These are phyloP conservation scores for Sialis lutaria DNA, from an alignment of 2,888 invertebrate genomes.

Conservation along the genomic window DNA sequence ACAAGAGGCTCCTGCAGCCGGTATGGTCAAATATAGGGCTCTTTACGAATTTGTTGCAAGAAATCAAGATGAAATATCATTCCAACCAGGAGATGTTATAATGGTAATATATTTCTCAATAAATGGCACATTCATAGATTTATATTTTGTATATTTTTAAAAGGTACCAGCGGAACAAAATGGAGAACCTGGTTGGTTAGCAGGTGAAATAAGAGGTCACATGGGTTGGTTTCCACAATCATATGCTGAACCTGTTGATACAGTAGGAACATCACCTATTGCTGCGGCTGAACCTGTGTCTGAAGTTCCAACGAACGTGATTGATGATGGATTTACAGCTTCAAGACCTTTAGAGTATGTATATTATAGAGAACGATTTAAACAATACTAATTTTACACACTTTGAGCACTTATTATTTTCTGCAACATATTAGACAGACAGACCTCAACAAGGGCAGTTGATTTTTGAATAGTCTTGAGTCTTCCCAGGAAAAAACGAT, in stretches of 20 bases:
- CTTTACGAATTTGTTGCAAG: slow-evolving; percentile 88
- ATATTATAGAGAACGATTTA: not conserved
- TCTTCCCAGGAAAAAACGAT: no score
- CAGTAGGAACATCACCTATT: slow-evolving; percentile 23
- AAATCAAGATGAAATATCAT: slow-evolving; percentile 80
- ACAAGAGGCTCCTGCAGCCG: slow-evolving; percentile 25
- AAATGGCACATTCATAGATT: not conserved
- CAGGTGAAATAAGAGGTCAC: slow-evolving; percentile 77
- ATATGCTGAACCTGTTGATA: slow-evolving; percentile 66
- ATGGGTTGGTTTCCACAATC: slow-evolving; percentile 96
- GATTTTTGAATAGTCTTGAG: no score
- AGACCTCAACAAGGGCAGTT: no score
- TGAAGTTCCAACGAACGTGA: slow-evolving; percentile 27
- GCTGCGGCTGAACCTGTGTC: slow-evolving; percentile 22
- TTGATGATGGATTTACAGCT: slow-evolving; percentile 24
- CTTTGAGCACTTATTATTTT: no score
- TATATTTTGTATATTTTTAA: not conserved
- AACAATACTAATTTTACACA: not conserved
- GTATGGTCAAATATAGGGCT: slow-evolving; percentile 62
- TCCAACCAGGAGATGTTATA: slow-evolving; percentile 88
- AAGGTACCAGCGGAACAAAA: slow-evolving; percentile 58
- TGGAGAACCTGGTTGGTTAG: slow-evolving; percentile 95
- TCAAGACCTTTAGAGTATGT: slow-evolving; percentile 32
- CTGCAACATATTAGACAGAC: no score
- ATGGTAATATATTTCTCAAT: slow-evolving; percentile 29